These are phyloP conservation scores for Drosophila subquinaria DNA, from an alignment of 2,888 invertebrate genomes.

Conservation along the genomic window DNA sequence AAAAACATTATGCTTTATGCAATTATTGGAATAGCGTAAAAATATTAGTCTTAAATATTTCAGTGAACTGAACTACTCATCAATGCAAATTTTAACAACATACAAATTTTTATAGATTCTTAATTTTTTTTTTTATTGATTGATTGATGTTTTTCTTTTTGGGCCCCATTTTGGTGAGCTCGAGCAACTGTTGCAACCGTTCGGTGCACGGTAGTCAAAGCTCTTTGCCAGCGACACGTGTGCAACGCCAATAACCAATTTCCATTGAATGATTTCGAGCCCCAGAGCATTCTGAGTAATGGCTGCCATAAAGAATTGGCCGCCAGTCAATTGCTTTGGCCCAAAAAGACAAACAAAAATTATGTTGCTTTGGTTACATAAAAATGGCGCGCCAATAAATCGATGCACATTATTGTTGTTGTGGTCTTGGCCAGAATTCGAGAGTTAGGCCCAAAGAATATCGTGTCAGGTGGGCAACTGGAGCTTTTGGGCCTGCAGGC, in stretches of 20 bases:
- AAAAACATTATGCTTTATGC: background rate
- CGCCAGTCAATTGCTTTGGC: slow-evolving; percentile 63
- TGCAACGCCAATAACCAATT: slow-evolving; percentile 24
- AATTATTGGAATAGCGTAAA: too few species aligned
- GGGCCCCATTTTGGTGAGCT: slow-evolving; percentile 41
- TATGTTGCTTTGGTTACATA: slow-evolving; percentile 44
- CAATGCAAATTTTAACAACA: background rate
- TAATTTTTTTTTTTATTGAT: slow-evolving; percentile 27
- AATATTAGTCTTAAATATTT: background rate
- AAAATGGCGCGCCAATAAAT: slow-evolving; percentile 67
- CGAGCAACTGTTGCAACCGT: slow-evolving; percentile 28
- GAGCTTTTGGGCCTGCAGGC: background rate
- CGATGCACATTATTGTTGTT: slow-evolving; percentile 43
- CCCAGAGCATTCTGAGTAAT: slow-evolving; percentile 45
- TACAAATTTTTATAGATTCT: background rate
- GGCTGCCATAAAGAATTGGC: slow-evolving; percentile 44
- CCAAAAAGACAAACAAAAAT: slow-evolving; percentile 24
- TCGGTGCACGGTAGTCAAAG: slow-evolving; percentile 13
- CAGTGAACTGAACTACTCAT: background rate
- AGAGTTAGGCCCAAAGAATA: slow-evolving; percentile 7
- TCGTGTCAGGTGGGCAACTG: slow-evolving; percentile 47
- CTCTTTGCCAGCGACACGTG: slow-evolving; percentile 18
- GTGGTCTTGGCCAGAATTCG: slow-evolving; percentile 28
- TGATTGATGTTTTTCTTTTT: slow-evolving; percentile 14
- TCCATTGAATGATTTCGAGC: slow-evolving; percentile 26